These are phyloP conservation scores for Myrmophylax atrothorax DNA, from an alignment of 2,113 vertebrate species.

Conservation along the genomic window DNA sequence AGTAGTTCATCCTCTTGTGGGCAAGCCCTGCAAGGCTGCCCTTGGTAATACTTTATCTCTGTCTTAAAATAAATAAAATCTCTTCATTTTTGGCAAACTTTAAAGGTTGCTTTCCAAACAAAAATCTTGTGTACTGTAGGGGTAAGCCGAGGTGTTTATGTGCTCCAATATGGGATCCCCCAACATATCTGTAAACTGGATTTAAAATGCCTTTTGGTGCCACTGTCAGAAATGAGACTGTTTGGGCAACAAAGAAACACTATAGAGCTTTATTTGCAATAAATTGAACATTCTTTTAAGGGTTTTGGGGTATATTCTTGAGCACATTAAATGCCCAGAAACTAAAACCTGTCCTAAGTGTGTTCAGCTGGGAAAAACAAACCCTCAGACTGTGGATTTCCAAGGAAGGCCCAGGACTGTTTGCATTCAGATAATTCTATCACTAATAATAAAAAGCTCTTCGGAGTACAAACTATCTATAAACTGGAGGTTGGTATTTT, in stretches of 20 bases:
- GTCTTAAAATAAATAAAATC: neutral
- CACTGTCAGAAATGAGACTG: rapidly evolving
- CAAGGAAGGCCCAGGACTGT: neutral
- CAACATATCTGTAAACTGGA: rapidly evolving
- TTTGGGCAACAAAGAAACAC: neutral
- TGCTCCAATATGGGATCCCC: neutral
- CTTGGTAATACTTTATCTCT: neutral
- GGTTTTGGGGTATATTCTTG: neutral
- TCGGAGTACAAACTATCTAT: neutral
- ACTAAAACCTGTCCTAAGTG: neutral
- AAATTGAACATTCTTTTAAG: rapidly evolving
- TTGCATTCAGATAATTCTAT: rapidly evolving
- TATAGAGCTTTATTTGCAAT: neutral
- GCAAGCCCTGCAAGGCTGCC: neutral
- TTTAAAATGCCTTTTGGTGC: neutral
- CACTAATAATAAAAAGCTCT: neutral
- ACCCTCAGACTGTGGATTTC: neutral
- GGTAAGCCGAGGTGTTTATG: neutral
- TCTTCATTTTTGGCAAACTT: neutral
- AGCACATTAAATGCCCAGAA: neutral
- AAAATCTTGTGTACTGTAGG: neutral
- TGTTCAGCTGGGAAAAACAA: neutral
- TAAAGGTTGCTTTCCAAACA: neutral
- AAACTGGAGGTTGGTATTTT: neutral
- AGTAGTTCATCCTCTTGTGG: rapidly evolving